A percentile compares a stretch with the other conserved stretches of the same genome.
Conservation (phyloP, 1,140 invertebrate species). For the Rhagoletis zephyria region DNA sequence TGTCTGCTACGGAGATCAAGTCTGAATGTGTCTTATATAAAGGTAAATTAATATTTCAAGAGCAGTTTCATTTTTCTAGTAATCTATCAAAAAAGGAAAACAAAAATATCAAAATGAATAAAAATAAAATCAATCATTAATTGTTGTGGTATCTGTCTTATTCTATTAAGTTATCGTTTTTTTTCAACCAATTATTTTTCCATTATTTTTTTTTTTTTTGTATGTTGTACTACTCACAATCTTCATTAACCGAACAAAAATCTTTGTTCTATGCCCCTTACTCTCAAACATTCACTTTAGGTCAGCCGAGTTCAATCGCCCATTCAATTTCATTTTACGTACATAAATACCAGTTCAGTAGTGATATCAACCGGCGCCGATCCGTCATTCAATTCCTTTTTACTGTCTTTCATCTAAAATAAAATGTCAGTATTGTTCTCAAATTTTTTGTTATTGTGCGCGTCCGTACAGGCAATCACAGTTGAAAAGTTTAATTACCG, state of each 20-base stretch:
- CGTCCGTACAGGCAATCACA: slow-evolving; percentile 51
- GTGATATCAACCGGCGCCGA: neutral
- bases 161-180: neutral
- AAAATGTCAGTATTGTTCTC: slow-evolving; percentile 24
- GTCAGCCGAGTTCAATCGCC: neutral
- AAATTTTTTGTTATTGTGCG: neutral
- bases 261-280: neutral
- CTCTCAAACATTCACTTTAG: neutral
- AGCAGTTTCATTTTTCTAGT: neutral
- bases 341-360: neutral
- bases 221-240: neutral
- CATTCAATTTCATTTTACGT: slow-evolving; percentile 26
- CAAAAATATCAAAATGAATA: neutral
- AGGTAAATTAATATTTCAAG: too few relatives aligned
- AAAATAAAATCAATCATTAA: neutral
- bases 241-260: neutral
- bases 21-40: neutral
- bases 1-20: neutral
- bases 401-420: neutral
- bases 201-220: neutral
- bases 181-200: neutral
- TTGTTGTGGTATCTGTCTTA: neutral
- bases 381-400: slow-evolving; percentile 2
- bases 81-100: neutral
- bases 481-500: slow-evolving; percentile 72